Conservation (phyloP, 2,797 vertebrate genomes). For the Sebastes reedi region DNA sequence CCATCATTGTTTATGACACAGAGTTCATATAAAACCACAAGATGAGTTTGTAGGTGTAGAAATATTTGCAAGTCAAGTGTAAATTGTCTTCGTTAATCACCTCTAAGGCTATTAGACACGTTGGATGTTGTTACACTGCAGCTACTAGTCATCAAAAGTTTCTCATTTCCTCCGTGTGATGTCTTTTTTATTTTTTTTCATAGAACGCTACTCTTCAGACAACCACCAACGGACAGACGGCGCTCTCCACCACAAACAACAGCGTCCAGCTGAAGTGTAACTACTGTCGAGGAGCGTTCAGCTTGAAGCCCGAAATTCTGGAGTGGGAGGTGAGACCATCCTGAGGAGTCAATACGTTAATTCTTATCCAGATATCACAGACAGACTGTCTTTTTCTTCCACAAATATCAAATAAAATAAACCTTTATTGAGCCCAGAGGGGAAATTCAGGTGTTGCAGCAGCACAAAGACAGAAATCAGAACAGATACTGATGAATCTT, state of each 20-base stretch:
- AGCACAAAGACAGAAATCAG: background rate
- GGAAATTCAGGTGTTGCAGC: background rate
- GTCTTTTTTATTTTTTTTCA: background rate
- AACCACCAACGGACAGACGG: constrained; percentile 89
- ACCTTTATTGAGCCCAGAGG: background rate
- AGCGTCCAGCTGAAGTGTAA: constrained; percentile 95
- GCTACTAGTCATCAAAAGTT: background rate
- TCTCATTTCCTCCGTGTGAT: background rate
- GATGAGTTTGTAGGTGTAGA: background rate
- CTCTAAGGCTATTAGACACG: background rate
- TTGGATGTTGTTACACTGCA: background rate
- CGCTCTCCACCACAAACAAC: constrained; percentile 77
- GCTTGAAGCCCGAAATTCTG: constrained; percentile 93
- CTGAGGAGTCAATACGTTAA: too few relatives aligned
- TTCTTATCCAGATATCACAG: too few relatives aligned
- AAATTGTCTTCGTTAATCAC: background rate
- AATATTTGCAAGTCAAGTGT: background rate
- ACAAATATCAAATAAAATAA: too few relatives aligned
- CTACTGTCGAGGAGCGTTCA: constrained; percentile 95
- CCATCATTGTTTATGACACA: background rate
- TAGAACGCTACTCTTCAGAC: constrained; percentile 91
- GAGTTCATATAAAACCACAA: background rate
- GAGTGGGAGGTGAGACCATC: constrained; percentile 93
- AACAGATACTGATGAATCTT: background rate
- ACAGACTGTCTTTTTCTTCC: too few relatives aligned